Conservation (phyloP, 2,888 invertebrate genomes). For the Xanthorhoe designata region DNA sequence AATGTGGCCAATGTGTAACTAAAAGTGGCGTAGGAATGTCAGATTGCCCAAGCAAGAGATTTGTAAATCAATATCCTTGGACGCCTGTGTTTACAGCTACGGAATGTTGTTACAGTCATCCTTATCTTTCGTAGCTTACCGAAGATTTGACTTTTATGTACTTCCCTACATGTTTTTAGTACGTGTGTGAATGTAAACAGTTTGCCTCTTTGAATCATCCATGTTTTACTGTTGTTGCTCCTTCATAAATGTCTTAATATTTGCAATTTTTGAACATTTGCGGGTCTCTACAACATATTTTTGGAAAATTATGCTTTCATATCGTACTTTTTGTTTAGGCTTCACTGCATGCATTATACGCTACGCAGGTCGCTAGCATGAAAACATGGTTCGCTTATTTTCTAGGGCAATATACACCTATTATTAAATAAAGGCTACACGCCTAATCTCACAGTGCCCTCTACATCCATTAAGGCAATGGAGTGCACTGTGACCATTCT, state of each 20-base stretch:
- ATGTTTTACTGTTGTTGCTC: conserved; percentile 1
- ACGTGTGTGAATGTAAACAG: conserved; percentile 14
- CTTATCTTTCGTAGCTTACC: conserved; percentile 26
- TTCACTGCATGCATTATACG: conserved; percentile 73
- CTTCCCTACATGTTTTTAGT: conserved; percentile 1
- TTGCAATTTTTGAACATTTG: not conserved
- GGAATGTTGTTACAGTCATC: conserved; percentile 32
- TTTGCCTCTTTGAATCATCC: not conserved
- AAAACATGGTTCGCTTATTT: conserved; percentile 77
- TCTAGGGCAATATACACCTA: conserved; percentile 78
- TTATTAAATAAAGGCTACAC: conserved; percentile 77
- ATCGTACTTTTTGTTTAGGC: conserved; percentile 52
- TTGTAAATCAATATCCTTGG: conserved; percentile 64
- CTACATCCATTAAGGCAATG: conserved; percentile 55
- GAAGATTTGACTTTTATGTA: conserved; percentile 12
- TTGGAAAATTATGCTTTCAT: conserved; percentile 30
- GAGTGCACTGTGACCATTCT: conserved; percentile 64
- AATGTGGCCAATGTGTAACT: conserved; percentile 42
- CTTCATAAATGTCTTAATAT: conserved; percentile 8
- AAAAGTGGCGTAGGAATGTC: conserved; percentile 53
- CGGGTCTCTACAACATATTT: conserved; percentile 29
- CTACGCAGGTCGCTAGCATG: conserved; percentile 71
- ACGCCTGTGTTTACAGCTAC: conserved; percentile 52
- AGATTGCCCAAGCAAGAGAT: conserved; percentile 53
- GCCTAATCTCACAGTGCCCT: conserved; percentile 71